Conservation (phyloP, 2,113 vertebrate genomes). For the Leucoraja erinaceus region DNA sequence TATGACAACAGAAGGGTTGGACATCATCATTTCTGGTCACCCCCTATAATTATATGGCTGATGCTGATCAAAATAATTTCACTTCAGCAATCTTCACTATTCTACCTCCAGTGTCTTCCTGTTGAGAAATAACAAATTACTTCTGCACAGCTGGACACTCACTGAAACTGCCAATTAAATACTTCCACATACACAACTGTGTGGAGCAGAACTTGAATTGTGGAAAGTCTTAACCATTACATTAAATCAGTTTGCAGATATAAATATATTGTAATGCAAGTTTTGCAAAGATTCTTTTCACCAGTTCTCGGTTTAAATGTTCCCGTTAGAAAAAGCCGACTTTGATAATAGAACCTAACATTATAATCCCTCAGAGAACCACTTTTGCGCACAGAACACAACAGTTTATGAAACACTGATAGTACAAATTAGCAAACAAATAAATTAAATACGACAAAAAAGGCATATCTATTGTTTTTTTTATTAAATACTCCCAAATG, state of each 20-base stretch:
- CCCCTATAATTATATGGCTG: background rate
- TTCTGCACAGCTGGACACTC: background rate
- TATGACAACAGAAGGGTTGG: background rate
- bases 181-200: background rate
- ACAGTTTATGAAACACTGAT: background rate
- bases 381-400: background rate
- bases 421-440: background rate
- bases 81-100: background rate
- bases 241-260: background rate
- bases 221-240: background rate
- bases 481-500: background rate
- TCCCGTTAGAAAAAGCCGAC: background rate
- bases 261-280: background rate
- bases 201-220: background rate
- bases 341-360: background rate
- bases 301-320: background rate
- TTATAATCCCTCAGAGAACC: background rate
- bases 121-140: background rate
- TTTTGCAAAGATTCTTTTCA: background rate
- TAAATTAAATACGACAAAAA: background rate
- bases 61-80: background rate
- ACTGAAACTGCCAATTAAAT: background rate
- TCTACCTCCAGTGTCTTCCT: background rate
- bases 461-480: background rate
- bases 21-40: background rate